These are phyloP conservation scores for Crambe crambe DNA, from an alignment of 37 sponge, comb jelly and placozoan genomes.

Conservation along the genomic window DNA sequence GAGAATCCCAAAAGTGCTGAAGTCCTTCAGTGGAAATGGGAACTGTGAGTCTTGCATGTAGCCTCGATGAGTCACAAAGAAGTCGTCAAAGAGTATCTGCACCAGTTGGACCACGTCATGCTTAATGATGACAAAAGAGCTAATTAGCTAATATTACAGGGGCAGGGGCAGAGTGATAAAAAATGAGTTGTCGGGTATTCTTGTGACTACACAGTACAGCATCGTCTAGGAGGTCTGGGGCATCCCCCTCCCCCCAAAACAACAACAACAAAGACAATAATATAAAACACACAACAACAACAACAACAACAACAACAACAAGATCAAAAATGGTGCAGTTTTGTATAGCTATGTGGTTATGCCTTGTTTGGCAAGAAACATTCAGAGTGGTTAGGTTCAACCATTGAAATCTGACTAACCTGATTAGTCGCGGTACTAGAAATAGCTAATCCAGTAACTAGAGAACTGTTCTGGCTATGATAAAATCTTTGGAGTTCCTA, in stretches of 20 bases:
- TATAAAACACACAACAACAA: not conserved
- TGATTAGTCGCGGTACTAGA: not conserved
- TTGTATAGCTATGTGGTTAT: no score
- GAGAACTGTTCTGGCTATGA: no score
- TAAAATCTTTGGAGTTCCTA: no score
- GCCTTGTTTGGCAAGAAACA: no score
- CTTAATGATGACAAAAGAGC: not conserved
- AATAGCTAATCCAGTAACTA: no score
- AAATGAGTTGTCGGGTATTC: no score
- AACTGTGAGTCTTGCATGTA: slow-evolving; percentile 80
- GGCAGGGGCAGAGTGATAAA: not conserved
- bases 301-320: not conserved
- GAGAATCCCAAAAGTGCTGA: slow-evolving; percentile 80
- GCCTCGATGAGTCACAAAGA: slow-evolving; percentile 87
- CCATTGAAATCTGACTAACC: not conserved
- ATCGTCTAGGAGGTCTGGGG: not conserved
- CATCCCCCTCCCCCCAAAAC: not conserved
- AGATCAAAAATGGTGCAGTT: not conserved
- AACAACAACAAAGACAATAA: not conserved
- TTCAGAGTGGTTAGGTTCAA: no score
- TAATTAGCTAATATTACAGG: not conserved
- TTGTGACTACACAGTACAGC: no score
- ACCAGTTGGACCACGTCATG: no score
- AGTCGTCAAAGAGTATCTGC: slow-evolving; percentile 82
- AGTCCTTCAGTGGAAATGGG: slow-evolving; percentile 32